phyloP scores from a whole-genome alignment of 2,113 vertebrate species.

The Poecilia latipinna region DNA sequence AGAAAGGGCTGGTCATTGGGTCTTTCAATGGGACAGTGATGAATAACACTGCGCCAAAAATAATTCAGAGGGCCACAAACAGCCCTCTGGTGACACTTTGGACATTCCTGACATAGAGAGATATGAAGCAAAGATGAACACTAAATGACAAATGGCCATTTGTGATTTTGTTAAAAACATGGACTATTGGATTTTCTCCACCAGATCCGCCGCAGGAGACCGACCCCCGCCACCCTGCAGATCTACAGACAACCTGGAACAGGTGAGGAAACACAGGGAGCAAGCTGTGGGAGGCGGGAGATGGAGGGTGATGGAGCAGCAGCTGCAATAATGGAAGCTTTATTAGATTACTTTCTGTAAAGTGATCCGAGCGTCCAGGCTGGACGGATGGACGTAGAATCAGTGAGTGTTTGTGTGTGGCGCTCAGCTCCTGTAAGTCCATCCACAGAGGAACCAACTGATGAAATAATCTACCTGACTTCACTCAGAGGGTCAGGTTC shows the following conservation, averaged over 20 bases:
- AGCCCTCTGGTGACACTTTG: too few relatives aligned
- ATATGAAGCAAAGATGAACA: too few relatives aligned
- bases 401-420: slow-evolving; percentile 19
- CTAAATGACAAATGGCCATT: too few relatives aligned
- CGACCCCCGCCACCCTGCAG: slow-evolving; percentile 92
- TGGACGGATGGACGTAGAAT: slow-evolving; percentile 54
- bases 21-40: too few relatives aligned
- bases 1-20: too few relatives aligned
- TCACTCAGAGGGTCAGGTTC: slow-evolving; percentile 24
- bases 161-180: too few relatives aligned
- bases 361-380: slow-evolving; percentile 57
- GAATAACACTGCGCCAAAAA: too few relatives aligned
- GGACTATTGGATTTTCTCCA: too few relatives aligned
- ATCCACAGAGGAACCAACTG: slow-evolving; percentile 34
- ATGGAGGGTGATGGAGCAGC: slow-evolving; percentile 25
- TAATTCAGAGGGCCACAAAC: too few relatives aligned
- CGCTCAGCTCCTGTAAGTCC: slow-evolving; percentile 51
- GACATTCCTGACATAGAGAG: too few relatives aligned
- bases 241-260: slow-evolving; percentile 90
- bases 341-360: slow-evolving; percentile 72
- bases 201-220: slow-evolving; percentile 91
- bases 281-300: not conserved
- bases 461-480: slow-evolving; percentile 49
- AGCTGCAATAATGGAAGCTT: slow-evolving; percentile 63
- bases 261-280: slow-evolving; percentile 72